phyloP scores from a whole-genome alignment of 2,797 vertebrate genomes.

The Parauchenoglanis ngamensis region DNA sequence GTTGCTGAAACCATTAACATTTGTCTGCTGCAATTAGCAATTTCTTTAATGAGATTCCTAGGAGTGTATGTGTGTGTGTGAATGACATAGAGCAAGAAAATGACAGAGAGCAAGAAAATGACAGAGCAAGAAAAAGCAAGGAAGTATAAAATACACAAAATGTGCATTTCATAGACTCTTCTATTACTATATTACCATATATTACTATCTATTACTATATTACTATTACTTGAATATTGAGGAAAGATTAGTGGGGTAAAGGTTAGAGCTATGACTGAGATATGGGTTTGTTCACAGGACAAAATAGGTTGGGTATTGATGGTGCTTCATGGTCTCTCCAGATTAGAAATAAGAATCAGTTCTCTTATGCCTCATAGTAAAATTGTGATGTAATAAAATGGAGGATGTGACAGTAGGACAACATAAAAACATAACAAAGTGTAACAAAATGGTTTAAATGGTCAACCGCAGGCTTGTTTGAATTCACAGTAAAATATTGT shows the following conservation, averaged over 20 bases:
- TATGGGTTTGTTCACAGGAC: background rate
- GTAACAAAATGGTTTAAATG: constrained; percentile 3
- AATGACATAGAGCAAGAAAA: background rate
- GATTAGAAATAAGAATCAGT: background rate
- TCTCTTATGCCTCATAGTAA: background rate
- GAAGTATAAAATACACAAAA: constrained; percentile 59
- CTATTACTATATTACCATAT: background rate
- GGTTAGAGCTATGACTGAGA: background rate
- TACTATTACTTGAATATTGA: background rate
- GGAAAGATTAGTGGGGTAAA: background rate
- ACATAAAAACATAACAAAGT: background rate
- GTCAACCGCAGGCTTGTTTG: background rate
- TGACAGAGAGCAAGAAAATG: background rate
- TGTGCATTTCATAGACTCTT: constrained; percentile 69
- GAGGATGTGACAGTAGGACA: background rate
- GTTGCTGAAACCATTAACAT: constrained; percentile 82
- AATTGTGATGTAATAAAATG: background rate
- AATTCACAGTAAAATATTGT: constrained; percentile 10
- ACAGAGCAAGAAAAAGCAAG: background rate
- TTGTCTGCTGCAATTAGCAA: constrained; percentile 89
- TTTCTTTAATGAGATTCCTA: constrained; percentile 92
- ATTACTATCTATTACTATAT: background rate
- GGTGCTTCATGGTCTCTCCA: background rate
- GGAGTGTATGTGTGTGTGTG: constrained; percentile 59
- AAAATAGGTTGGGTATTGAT: background rate